Conservation (phyloP, 2,888 invertebrate species). For the Orchestes rusci region DNA sequence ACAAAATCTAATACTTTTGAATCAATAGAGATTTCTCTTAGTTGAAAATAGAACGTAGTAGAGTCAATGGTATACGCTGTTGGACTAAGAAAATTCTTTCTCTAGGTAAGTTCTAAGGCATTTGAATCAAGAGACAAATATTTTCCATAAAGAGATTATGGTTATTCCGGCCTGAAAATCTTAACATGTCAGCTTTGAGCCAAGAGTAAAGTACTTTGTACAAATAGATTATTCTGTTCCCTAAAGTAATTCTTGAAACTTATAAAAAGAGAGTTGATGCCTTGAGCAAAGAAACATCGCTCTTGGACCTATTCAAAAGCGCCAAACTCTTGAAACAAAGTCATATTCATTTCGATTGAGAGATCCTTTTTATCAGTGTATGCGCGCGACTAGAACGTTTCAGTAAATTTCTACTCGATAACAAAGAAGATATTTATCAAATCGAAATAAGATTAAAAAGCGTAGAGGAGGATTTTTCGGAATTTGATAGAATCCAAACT, state of each 20-base stretch:
- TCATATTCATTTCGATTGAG: not conserved
- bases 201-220: not conserved
- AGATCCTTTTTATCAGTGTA: not conserved
- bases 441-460: no score
- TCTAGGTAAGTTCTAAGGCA: no score
- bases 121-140: not conserved
- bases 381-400: no score
- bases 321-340: not conserved
- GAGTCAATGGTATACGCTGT: not conserved
- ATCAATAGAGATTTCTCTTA: no score
- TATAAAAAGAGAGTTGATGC: not conserved
- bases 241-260: not conserved
- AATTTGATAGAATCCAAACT: no score
- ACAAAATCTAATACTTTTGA: no score
- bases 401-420: no score
- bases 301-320: not conserved
- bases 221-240: not conserved
- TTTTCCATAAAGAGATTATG: not conserved
- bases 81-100: not conserved
- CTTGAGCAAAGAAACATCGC: not conserved
- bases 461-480: no score
- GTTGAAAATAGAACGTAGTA: no score
- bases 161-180: no score
- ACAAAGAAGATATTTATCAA: no score
- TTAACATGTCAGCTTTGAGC: no score